A percentile compares a stretch with the other conserved stretches of the same genome.
Conservation (phyloP, 2,797 vertebrate species). For the Helostoma temminkii region DNA sequence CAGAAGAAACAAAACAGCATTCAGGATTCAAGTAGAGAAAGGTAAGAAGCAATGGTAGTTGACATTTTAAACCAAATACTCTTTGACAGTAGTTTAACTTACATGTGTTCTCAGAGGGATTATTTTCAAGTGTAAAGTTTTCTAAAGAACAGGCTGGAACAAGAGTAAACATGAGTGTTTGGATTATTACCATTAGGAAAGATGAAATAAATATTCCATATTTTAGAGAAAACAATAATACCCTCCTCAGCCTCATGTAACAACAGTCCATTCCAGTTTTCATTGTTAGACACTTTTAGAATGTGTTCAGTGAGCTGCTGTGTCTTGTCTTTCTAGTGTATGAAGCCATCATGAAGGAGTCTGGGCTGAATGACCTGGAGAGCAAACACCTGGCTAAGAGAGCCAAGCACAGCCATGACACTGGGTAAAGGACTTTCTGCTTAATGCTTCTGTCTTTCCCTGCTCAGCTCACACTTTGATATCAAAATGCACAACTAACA, state of each 20-base stretch:
- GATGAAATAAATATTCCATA: not conserved
- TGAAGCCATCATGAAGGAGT: conserved; percentile 84
- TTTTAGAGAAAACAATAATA: not conserved
- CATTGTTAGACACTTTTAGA: not conserved
- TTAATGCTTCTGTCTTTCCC: not conserved
- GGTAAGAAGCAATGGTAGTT: conserved; percentile 75
- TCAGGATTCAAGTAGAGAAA: conserved; percentile 96
- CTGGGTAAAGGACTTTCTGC: conserved; percentile 81
- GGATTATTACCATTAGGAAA: not conserved
- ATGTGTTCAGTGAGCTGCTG: not conserved
- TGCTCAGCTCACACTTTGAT: not conserved
- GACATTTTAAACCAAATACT: not conserved
- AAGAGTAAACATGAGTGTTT: not conserved
- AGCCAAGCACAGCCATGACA: conserved; percentile 80
- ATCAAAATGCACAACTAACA: not conserved
- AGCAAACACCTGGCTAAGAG: conserved; percentile 89
- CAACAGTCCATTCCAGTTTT: not conserved
- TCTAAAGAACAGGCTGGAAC: too few relatives aligned
- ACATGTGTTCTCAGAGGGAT: not conserved
- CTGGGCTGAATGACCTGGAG: conserved; percentile 83
- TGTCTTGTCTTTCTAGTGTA: conserved; percentile 82
- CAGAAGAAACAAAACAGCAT: conserved; percentile 93
- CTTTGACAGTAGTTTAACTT: not conserved
- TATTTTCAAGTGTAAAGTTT: not conserved
- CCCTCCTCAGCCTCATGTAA: not conserved